Evolutionary conservation across 2,113 vertebrate species (phyloP).

Genomic region (Embiotoca jacksoni): DNA sequence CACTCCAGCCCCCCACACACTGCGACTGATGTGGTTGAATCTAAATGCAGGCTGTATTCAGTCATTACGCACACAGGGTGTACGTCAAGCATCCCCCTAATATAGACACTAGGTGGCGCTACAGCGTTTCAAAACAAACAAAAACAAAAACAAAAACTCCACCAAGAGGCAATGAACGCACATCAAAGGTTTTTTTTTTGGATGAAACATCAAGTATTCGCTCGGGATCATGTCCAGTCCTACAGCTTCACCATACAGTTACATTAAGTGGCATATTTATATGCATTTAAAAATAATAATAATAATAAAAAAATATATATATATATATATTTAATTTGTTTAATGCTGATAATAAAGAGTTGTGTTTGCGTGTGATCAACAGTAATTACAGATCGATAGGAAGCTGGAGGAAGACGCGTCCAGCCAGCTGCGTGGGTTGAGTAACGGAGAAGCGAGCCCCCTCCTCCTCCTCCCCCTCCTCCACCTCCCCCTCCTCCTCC

Average conservation of each 20-base stretch:
- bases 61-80: neutral
- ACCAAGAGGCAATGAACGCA: too few relatives aligned
- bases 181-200: slow-evolving; percentile 1
- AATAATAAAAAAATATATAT: too few relatives aligned
- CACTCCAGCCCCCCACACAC: neutral
- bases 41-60: neutral
- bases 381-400: slow-evolving; percentile 32
- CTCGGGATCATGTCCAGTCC: neutral
- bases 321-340: too few relatives aligned
- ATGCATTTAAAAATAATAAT: too few relatives aligned
- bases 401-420: slow-evolving; percentile 30
- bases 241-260: too few relatives aligned
- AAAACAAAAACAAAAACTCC: neutral
- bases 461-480: slow-evolving; percentile 73
- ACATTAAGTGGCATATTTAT: neutral
- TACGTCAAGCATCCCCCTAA: neutral
- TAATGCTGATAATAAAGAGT: slow-evolving; percentile 16
- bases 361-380: slow-evolving; percentile 10
- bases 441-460: neutral
- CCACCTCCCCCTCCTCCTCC: slow-evolving; percentile 62
- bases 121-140: neutral
- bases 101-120: slow-evolving; percentile 49
- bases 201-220: slow-evolving; percentile 21
- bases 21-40: neutral
- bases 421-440: slow-evolving; percentile 51